Conservation (phyloP, 2,888 invertebrate genomes). For the Polietes domitor region DNA sequence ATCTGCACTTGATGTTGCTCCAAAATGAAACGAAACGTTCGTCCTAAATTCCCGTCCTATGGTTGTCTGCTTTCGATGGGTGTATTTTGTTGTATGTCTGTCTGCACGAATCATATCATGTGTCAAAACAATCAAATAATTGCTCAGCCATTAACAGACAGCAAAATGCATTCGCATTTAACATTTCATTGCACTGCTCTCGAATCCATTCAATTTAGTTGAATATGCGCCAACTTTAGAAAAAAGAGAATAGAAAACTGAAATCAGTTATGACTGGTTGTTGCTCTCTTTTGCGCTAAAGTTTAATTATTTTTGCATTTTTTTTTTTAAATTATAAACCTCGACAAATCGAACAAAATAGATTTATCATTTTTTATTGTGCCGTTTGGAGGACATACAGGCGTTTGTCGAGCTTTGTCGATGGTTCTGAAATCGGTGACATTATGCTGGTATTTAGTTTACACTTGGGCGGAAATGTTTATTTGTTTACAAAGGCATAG, state of each 20-base stretch:
- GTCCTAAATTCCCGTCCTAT: not conserved
- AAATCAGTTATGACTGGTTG: not conserved
- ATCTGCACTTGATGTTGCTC: conserved; percentile 51
- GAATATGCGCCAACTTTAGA: conserved; percentile 1
- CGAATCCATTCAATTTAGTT: not conserved
- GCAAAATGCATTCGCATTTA: conserved; percentile 32
- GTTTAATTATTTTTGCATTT: not conserved
- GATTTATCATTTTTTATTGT: not conserved
- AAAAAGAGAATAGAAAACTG: no score
- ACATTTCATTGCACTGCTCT: not conserved
- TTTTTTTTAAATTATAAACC: not conserved
- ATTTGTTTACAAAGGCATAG: no score
- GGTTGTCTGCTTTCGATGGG: not conserved
- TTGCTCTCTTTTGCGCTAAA: not conserved
- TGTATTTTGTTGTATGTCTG: not conserved
- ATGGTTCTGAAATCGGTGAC: not conserved
- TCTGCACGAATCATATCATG: conserved; percentile 42
- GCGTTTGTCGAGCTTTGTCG: not conserved
- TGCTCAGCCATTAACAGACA: conserved; percentile 54
- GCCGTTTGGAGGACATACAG: not conserved
- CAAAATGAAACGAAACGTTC: conserved; percentile 35
- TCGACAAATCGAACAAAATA: not conserved
- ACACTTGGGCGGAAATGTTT: not conserved
- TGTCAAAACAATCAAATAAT: conserved; percentile 64
- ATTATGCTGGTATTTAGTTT: not conserved